Evolutionary conservation across 1,140 invertebrate genomes (phyloP), one percentile per base, ranked within the genome.

Genomic region (Scaptomyza graminum): DNA sequence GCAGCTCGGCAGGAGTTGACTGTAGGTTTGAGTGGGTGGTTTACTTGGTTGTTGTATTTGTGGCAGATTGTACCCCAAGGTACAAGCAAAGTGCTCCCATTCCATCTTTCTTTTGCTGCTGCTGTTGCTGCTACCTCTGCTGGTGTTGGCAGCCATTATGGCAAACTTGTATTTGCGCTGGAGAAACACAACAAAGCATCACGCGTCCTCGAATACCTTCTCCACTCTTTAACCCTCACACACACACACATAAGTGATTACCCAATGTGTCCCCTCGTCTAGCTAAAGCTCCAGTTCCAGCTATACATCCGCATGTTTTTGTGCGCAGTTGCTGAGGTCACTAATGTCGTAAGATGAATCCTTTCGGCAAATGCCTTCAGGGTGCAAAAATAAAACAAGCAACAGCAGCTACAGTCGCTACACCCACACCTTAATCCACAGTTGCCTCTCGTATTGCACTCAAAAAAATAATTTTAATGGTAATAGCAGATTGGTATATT

Each of bases 291-390:
- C 34, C 68, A 50, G 37, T 37, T 68, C 37, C 59, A 18, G 59
- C 55, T 3, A 34, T 64, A 34, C 44, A 34, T 55, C 43, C 81
- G 81, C 82, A 78, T 87, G 81, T 82, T 85, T 34, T 62, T 72
- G 74, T 85, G 81, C 74, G 73, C 84, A 88, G 82, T 87, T 88
- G 88, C 75, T 77, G 88, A 90, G 88, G 88, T 90, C 88, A 90
- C 77, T 81, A 76, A 84, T 89, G 83, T 90, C 83, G 88, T 90
- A 90, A 89, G 88, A 90, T 89, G 88, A 90, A 90, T 90, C 83
- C 83, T 84, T 90, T 80, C 62, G 83, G 85, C 87, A 82, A 89
- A 90, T 88, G 87, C 87, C 84, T 90, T 80, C 68, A 74, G 88
- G 88, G 77, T 88, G 88, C 82, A 88, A 90, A 90, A 81, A 90